Conservation (phyloP, 2,113 vertebrate species). For the Plecotus auritus region DNA sequence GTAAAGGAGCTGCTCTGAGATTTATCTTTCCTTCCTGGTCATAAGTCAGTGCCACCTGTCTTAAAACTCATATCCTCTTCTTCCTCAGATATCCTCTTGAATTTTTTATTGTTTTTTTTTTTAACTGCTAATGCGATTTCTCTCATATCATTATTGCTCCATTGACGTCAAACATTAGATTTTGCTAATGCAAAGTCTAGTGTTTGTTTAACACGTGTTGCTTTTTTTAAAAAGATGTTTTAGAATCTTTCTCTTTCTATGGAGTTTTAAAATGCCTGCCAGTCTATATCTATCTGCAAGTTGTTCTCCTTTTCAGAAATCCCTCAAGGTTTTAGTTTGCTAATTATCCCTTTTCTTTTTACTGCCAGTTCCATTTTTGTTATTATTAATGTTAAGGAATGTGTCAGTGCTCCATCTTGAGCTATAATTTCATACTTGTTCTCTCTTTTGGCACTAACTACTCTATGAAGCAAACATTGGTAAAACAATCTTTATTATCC, state of each 20-base stretch:
- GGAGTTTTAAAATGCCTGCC: background rate
- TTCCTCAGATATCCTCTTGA: background rate
- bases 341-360: background rate
- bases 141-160: accelerated
- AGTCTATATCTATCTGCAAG: background rate
- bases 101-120: background rate
- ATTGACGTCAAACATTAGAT: background rate
- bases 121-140: background rate
- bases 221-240: background rate
- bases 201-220: background rate
- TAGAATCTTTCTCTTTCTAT: background rate
- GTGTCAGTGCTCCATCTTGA: background rate
- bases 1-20: background rate
- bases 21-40: background rate
- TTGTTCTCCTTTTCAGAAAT: background rate
- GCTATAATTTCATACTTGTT: background rate
- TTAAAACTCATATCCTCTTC: background rate
- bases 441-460: background rate
- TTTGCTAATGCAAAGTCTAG: background rate
- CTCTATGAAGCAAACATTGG: background rate
- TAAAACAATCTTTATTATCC: background rate
- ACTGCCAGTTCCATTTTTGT: background rate
- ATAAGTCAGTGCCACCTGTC: background rate
- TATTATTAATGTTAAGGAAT: background rate
- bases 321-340: background rate